Percentiles rank a stretch among this genome's conserved stretches.
These are phyloP conservation scores for Beris chalybata DNA, from an alignment of 2,888 invertebrate genomes.

Conservation along the genomic window DNA sequence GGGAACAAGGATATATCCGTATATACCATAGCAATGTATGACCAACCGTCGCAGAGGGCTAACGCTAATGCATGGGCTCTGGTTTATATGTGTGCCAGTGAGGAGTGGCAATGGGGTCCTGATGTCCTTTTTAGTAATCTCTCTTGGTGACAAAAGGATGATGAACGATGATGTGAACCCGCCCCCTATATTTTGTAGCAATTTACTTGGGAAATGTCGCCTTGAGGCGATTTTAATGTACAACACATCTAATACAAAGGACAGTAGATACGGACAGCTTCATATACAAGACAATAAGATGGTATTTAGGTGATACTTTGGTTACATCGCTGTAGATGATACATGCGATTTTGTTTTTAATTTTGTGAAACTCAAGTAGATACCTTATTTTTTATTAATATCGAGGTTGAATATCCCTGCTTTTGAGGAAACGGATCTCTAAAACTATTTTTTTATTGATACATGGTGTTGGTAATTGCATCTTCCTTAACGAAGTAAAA, in stretches of 20 bases:
- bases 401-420: too few relatives aligned
- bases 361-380: too few relatives aligned
- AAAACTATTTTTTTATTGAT: too few relatives aligned
- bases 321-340: too few relatives aligned
- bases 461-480: too few relatives aligned
- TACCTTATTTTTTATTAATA: too few relatives aligned
- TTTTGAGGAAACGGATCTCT: too few relatives aligned
- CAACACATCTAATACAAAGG: slow-evolving; percentile 17
- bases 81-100: not conserved
- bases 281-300: not conserved
- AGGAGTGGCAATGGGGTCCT: not conserved
- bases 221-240: slow-evolving; percentile 32
- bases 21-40: too few relatives aligned
- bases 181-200: slow-evolving; percentile 26
- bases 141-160: not conserved
- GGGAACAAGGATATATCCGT: too few relatives aligned
- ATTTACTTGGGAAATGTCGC: slow-evolving; percentile 36
- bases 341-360: too few relatives aligned
- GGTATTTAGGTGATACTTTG: too few relatives aligned
- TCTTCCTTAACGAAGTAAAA: too few relatives aligned
- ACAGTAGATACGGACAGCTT: not conserved
- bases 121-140: not conserved
- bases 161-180: not conserved
- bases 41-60: not conserved
- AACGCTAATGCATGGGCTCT: not conserved